These are phyloP conservation scores for Columbina picui DNA, from an alignment of 2,113 vertebrate genomes.

Conservation along the genomic window DNA sequence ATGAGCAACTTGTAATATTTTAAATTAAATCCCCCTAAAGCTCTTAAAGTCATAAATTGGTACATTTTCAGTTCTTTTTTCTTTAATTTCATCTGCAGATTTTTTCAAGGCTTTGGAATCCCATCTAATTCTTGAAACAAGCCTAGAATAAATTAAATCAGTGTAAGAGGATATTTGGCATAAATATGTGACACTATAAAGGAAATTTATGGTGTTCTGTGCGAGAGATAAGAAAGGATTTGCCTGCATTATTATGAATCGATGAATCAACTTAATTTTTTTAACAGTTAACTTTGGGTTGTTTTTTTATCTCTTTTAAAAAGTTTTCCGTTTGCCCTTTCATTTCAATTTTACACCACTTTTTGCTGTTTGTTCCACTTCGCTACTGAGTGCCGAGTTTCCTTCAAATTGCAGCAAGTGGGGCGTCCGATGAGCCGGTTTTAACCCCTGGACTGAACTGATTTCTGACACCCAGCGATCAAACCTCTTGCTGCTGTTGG, in stretches of 20 bases:
- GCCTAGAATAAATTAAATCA: conserved; percentile 70
- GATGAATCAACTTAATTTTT: not conserved
- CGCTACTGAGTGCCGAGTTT: not conserved
- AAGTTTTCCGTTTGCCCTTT: not conserved
- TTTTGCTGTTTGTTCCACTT: not conserved
- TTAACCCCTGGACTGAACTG: not conserved
- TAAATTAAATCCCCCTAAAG: conserved; percentile 70
- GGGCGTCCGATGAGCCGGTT: not conserved
- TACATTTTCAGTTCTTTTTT: conserved; percentile 54
- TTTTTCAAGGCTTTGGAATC: conserved; percentile 57
- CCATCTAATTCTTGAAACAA: conserved; percentile 69
- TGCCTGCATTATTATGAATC: not conserved
- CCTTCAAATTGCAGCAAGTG: not conserved
- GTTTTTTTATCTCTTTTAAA: not conserved
- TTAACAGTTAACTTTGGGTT: not conserved
- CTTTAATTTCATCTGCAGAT: conserved; percentile 25
- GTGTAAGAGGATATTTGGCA: conserved; percentile 70
- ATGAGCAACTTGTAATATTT: conserved; percentile 64
- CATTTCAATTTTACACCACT: not conserved
- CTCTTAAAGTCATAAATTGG: conserved; percentile 63
- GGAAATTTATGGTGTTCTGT: conserved; percentile 22
- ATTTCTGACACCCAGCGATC: not conserved
- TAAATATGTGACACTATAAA: conserved; percentile 51
- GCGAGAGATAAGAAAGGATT: conserved; percentile 29
- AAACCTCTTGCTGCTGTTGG: not conserved